These are phyloP conservation scores for Columbina picui DNA, from an alignment of 2,113 vertebrate species.

Conservation along the genomic window DNA sequence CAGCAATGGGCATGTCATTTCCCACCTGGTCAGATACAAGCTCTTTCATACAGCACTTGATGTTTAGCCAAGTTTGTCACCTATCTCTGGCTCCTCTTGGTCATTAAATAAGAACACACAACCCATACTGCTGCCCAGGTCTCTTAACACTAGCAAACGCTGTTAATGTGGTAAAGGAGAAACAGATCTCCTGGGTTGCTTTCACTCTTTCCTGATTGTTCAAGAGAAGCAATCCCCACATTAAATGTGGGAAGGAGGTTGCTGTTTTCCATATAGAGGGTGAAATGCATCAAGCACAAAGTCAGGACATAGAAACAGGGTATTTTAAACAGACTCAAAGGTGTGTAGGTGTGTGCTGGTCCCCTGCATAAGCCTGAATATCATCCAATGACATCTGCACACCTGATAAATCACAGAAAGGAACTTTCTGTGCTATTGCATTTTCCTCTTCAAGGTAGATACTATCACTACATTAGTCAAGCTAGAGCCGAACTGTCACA, in stretches of 20 bases:
- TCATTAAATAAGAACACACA: not conserved
- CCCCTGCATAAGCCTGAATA: not conserved
- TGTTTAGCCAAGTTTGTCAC: not conserved
- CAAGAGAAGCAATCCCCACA: not conserved
- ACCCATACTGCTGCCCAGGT: not conserved
- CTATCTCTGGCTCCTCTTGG: not conserved
- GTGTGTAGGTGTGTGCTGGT: not conserved
- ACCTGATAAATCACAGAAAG: not conserved
- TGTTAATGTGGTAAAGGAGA: not conserved
- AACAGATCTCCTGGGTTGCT: not conserved
- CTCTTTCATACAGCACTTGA: not conserved
- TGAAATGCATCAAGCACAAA: not conserved
- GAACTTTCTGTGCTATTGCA: not conserved
- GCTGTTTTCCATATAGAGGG: not conserved
- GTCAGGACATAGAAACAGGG: not conserved
- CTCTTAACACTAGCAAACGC: not conserved
- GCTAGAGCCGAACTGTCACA: not conserved
- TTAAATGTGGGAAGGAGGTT: not conserved
- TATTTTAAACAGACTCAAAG: not conserved
- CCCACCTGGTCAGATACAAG: not conserved
- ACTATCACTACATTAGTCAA: constrained; percentile 12
- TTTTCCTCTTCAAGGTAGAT: not conserved
- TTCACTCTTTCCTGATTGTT: not conserved
- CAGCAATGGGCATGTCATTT: not conserved
- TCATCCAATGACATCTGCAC: not conserved